Evolutionary conservation across 2,113 vertebrate genomes (phyloP), one percentile per base, ranked within the genome.

Genomic region (Tachycineta bicolor): DNA sequence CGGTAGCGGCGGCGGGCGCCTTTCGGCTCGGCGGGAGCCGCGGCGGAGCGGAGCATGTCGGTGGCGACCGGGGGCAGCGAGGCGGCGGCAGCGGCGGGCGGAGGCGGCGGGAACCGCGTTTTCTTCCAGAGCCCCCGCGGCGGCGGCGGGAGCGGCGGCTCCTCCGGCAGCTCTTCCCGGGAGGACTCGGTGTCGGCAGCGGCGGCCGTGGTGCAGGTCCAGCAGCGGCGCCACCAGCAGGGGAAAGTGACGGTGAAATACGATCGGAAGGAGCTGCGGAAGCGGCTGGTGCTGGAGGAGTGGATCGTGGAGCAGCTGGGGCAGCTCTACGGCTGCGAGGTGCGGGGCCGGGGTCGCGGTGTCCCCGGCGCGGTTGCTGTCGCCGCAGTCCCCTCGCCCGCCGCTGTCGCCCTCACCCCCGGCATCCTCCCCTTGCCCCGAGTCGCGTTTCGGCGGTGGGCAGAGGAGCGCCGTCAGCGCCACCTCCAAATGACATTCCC

Each of bases 211-310:
- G 91, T 89, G 86, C 97, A 96, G 85, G 96, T 95, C 92, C 98
- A 98, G 75, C 98, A 97, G 96, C 96, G 98, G 83, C 98, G 98
- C 86, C 99, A 98, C 96, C 99, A 98, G 96, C 99, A 99, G 93
- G 99, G 99, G 49, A 99, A 99, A 98, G 99, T 99, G 97, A 99
- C 99, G 33, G 99, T 99, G 95, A 99, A 99, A 98, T 99, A 99
- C 96, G 99, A 99, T 95, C 98, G 99, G 73, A 99, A 99, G 89
- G 99, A 99, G 98, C 99, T 99, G 97, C 98, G 99, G 77, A 99
- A 99, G 93, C 98, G 99, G 97, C 98, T 99, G 13, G 98, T 98
- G 65, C 97, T 99, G 98, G 99, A 99, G 97, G 99, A 99, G 96
- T 99, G 99, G 99, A 99, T 99, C 98, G 99, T 99, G 93, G 99